Evolutionary conservation across 1,140 invertebrate genomes (phyloP), one percentile per base, ranked within the genome.

Genomic region (Saccostrea glomerata): DNA sequence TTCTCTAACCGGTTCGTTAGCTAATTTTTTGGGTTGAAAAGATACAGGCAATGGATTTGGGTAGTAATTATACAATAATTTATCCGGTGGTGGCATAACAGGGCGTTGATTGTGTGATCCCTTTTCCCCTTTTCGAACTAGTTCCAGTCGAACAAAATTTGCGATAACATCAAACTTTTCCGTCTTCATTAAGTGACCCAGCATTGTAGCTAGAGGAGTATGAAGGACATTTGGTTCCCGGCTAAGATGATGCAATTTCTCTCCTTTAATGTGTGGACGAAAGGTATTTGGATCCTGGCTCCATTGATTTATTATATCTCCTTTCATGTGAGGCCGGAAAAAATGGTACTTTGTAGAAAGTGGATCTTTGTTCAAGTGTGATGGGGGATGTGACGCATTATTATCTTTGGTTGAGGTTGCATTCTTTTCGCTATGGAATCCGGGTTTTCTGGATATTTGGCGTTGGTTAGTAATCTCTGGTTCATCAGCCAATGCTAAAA

Each of bases 401-500:
- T 30, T 77, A 25, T 77, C 70, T 30, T 15, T 36, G 23, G 70
- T 36, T 77, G 70, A 77, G 13, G 23, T 25, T 36, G 25, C 23
- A 77, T 30, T 77, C 70, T 30, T 23, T 73, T 77, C 30, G 23
- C 36, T 25, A 5, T 23, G 15, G n/a, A 20, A 20, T n/a, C 15
- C 58, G n/a, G 17, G 6, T 6, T 63, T 63, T n/a, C 17, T 63
- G 17, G 58, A 63, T 63, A n/a, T 77, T 36, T 15, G 70, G 15
- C 70, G 70, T 77, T 36, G 23, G 36, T 77, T 77, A 9, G 70
- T 17, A 5, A 77, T 13, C 15, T 77, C 30, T 0, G 15, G 13
- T 77, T 77, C 30, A 77, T 77, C 70, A 77, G 70, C 70, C 30
- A 77, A 11, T 30, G 11, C 70, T 77, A 36, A 36, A 77, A 77